Base-by-base conservation (phyloP, 1,140 invertebrate species). In the Dendrolimus kikuchii region DNA sequence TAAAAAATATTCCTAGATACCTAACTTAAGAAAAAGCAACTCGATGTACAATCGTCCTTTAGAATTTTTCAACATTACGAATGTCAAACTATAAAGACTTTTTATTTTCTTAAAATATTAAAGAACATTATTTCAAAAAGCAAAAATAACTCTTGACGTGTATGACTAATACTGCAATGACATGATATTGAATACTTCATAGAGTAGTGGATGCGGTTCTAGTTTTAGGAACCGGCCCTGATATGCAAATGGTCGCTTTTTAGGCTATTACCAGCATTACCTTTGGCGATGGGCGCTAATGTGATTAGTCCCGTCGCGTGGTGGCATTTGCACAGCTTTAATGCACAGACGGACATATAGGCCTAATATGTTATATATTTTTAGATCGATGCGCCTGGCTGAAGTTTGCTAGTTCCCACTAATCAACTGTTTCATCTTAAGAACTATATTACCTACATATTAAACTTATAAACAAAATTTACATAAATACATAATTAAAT, bases 291-390 rank as follows among this genome's bases (percentile, higher is more conserved):
- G 60, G 67, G 61, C 55, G 53, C 69, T 80, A 78, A 80, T 80
- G 75, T 78, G 71, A 79, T 80, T 82, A 80, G 70, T 77, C 70
- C 68, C 64, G 68, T 67, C 66, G 61, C 63, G 59, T 62, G 63
- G 67, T 65, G 64, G 62, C 66, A 77, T 74, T 66, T 71, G 65
- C 61, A 58, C 56, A 62, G 74, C 67, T 77, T 71, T 75, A 71
- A 74, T 72, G 66, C 68, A 65, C 62, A 57, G 61, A 66, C 66
- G 45, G 51, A 58, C 58, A 64, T 71, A 59, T 65, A 66, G 62
- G 62, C 61, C 57, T 75, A 71, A 47, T 8, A 6, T 37, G 9
- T 37, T 47, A 47, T 47, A 36, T 47, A 46, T 46, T 37, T 38
- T 23, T 23, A 8, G 47, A 49, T 49, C 36, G 37, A 49, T 39